Evolutionary conservation across 1,140 invertebrate genomes (phyloP).

Genomic region (Trissolcus basalis): DNA sequence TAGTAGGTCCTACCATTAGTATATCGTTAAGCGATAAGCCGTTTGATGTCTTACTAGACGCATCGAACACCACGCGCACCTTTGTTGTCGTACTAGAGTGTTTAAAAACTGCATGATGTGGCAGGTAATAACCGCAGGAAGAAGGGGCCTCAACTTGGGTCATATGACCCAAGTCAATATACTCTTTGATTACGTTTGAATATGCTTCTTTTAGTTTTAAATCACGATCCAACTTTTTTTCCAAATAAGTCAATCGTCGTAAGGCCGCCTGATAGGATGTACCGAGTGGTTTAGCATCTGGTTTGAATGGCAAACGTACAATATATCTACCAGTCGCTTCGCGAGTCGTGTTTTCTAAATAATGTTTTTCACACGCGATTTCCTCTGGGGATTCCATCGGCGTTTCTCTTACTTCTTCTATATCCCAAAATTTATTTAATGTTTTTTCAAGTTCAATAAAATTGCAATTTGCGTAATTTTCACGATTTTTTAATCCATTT

Average conservation of each 20-base stretch:
- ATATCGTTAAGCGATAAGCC: constrained; percentile 63
- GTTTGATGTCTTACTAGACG: constrained; percentile 24
- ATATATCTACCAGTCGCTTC: constrained; percentile 8
- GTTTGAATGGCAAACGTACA: constrained; percentile 19
- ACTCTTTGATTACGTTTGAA: not conserved
- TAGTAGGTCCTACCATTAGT: constrained; percentile 36
- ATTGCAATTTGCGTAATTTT: not conserved
- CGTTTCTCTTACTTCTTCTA: constrained; percentile 22
- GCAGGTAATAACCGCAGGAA: not conserved
- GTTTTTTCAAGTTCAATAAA: not conserved
- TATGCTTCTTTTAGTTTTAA: not conserved
- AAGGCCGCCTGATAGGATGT: not conserved
- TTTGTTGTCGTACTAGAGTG: not conserved
- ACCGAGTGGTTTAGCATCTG: not conserved
- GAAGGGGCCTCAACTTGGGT: not conserved
- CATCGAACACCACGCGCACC: constrained; percentile 46
- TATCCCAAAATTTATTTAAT: constrained; percentile 29
- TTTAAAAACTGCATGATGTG: constrained; percentile 1
- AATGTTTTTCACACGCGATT: constrained; percentile 17
- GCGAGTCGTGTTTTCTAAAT: not conserved
- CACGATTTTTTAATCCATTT: not conserved
- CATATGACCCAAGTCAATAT: constrained; percentile 1
- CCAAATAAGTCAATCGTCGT: not conserved
- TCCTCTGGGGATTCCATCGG: constrained; percentile 1
- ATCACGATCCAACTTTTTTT: constrained; percentile 5